These are phyloP conservation scores for Phaetusa simplex DNA, from an alignment of 2,113 vertebrate species.

Conservation along the genomic window DNA sequence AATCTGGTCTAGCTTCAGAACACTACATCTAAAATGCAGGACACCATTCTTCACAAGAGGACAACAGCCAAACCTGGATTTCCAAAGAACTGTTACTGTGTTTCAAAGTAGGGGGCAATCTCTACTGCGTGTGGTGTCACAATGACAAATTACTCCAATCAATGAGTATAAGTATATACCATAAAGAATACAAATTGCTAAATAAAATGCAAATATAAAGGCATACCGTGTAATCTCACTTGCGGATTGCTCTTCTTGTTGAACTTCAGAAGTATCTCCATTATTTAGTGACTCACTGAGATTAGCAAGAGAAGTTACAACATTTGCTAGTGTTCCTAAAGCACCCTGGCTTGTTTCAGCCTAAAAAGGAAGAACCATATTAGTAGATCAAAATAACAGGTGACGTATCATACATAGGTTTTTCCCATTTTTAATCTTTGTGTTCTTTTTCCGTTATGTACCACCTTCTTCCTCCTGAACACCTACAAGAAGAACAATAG, in stretches of 20 bases:
- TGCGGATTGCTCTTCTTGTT: constrained; percentile 89
- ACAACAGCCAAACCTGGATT: not conserved
- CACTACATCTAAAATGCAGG: not conserved
- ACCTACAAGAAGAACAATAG: not conserved
- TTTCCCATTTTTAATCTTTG: not conserved
- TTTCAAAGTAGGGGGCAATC: not conserved
- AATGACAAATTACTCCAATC: not conserved
- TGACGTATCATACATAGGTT: not conserved
- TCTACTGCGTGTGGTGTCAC: not conserved
- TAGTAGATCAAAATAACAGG: not conserved
- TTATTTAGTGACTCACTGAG: constrained; percentile 93
- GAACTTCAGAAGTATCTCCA: constrained; percentile 85
- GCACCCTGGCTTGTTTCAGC: constrained; percentile 90
- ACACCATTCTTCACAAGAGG: not conserved
- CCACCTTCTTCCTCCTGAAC: not conserved
- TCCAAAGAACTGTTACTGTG: not conserved
- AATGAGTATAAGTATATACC: not conserved
- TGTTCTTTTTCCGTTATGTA: not conserved
- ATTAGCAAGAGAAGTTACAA: constrained; percentile 94
- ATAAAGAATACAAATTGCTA: not conserved
- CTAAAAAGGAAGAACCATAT: constrained; percentile 61
- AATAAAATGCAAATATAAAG: not conserved
- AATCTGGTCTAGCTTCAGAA: not conserved
- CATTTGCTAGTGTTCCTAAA: constrained; percentile 94
- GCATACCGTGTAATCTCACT: constrained; percentile 94